A percentile compares a stretch with the other conserved stretches of the same genome.
Evolutionary conservation across 1,140 invertebrate genomes (phyloP).

Genomic region (Gyrodactylus salaris): DNA sequence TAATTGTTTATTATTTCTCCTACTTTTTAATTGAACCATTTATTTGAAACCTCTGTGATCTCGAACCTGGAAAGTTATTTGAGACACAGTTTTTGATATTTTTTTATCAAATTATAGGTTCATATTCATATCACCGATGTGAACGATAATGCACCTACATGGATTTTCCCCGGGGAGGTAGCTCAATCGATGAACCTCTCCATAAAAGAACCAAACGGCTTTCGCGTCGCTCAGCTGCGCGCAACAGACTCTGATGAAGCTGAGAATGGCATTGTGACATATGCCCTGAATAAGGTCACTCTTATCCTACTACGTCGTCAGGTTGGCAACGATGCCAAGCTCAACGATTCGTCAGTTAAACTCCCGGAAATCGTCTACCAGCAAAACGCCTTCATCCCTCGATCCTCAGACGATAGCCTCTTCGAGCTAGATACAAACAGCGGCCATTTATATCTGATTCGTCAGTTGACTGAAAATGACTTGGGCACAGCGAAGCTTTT

Average conservation of each 20-base stretch:
- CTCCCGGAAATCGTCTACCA: not conserved
- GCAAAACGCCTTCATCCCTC: not conserved
- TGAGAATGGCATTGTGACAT: constrained; percentile 1
- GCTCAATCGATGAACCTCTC: not conserved
- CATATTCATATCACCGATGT: not conserved
- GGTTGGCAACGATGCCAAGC: too few species aligned
- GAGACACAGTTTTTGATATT: too few species aligned
- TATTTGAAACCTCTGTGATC: too few species aligned
- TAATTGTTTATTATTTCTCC: too few species aligned
- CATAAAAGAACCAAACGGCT: not conserved
- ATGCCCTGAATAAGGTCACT: not conserved
- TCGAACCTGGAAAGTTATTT: too few species aligned
- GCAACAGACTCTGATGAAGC: not conserved
- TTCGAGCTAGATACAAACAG: not conserved
- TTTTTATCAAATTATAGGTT: not conserved
- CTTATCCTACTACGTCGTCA: not conserved
- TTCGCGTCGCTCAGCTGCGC: not conserved
- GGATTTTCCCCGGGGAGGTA: not conserved
- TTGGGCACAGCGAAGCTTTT: not conserved
- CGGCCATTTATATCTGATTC: not conserved
- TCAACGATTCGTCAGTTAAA: not conserved
- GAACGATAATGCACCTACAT: not conserved
- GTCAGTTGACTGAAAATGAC: not conserved
- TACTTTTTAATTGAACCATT: too few species aligned
- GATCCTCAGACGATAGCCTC: not conserved